These are phyloP conservation scores for Elephantulus edwardii DNA, from an alignment of 2,113 vertebrate species.

Conservation along the genomic window DNA sequence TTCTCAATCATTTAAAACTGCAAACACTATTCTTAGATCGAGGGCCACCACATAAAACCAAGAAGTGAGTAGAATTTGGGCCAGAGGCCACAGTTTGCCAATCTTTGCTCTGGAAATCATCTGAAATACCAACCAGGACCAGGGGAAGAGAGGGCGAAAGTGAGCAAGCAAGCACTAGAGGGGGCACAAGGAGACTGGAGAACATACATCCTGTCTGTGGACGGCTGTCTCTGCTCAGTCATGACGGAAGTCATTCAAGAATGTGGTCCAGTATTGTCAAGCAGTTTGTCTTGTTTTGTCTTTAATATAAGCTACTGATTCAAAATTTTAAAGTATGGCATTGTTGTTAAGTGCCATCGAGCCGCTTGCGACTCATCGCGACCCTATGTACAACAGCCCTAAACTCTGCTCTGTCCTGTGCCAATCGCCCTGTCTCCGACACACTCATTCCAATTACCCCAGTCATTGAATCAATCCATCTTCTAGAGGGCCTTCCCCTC, in stretches of 20 bases:
- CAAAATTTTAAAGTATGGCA: constrained; percentile 4
- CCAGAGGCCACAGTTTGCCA: neutral
- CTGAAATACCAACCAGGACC: neutral
- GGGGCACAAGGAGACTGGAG: neutral
- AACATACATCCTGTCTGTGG: neutral
- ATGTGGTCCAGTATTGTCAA: neutral
- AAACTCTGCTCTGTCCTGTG: no score
- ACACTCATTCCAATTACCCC: no score
- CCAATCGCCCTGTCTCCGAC: no score
- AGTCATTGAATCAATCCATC: no score
- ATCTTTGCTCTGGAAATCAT: neutral
- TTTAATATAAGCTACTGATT: neutral
- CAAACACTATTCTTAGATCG: neutral
- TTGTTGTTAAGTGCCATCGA: no score
- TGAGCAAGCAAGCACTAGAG: neutral
- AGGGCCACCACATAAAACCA: neutral
- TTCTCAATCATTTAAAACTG: neutral
- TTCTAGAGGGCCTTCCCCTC: no score
- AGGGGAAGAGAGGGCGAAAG: neutral
- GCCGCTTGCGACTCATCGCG: no score
- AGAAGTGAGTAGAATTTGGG: neutral
- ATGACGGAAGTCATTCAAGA: neutral
- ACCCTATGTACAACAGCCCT: no score
- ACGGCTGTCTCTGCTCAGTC: neutral
- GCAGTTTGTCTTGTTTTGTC: neutral